These are phyloP conservation scores for Mus minutoides DNA, from an alignment of 2,797 vertebrate species.

Conservation along the genomic window DNA sequence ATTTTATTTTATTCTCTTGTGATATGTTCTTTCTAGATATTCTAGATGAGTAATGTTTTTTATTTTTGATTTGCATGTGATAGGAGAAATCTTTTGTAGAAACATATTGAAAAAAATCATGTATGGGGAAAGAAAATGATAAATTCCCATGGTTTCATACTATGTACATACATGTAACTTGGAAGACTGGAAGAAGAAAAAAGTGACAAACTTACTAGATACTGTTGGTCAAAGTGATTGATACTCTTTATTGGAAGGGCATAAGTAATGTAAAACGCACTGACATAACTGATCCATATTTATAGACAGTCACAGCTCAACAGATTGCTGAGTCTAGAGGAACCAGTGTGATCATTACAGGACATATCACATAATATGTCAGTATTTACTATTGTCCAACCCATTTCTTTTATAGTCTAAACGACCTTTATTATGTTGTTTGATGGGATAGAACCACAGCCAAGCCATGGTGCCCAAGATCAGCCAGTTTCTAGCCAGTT, in stretches of 20 bases:
- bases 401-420: neutral
- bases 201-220: neutral
- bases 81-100: conserved; percentile 34
- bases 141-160: conserved; percentile 39
- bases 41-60: conserved; percentile 22
- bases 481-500: neutral
- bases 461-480: neutral
- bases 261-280: conserved; percentile 30
- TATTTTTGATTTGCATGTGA: conserved; percentile 47
- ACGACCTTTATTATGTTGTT: neutral
- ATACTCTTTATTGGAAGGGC: conserved; percentile 7
- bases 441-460: neutral
- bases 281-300: neutral
- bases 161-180: conserved; percentile 14
- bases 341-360: neutral
- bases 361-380: neutral
- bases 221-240: neutral
- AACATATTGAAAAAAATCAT: conserved; percentile 39
- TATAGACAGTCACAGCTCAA: conserved; percentile 19
- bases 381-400: neutral
- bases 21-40: conserved; percentile 53
- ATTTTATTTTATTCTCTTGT: conserved; percentile 24
- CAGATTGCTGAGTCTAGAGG: conserved; percentile 22
- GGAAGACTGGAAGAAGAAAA: conserved; percentile 10
- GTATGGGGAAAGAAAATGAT: conserved; percentile 44